A percentile compares a stretch with the other conserved stretches of the same genome.
Evolutionary conservation across 2,797 vertebrate genomes (phyloP).

Genomic region (Melopsittacus undulatus): DNA sequence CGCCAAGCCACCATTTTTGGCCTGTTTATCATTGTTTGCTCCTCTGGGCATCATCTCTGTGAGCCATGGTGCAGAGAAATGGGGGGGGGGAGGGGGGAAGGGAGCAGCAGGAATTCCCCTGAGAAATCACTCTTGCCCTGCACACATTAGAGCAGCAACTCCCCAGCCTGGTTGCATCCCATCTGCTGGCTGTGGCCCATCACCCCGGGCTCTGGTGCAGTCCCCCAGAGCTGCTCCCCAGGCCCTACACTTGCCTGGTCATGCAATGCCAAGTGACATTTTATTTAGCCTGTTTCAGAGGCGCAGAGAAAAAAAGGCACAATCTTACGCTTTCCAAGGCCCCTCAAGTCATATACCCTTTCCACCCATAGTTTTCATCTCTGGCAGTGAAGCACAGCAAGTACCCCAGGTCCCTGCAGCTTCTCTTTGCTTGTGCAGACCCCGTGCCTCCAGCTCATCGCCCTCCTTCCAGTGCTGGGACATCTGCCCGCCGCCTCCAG

Average conservation of each 20-base stretch:
- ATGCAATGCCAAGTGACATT: background rate
- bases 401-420: rapidly evolving
- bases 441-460: rapidly evolving
- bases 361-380: background rate
- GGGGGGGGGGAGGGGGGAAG: no score
- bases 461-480: background rate
- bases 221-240: background rate
- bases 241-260: background rate
- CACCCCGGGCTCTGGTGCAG: rapidly evolving
- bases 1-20: background rate
- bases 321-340: background rate
- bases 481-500: background rate
- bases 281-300: background rate
- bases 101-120: background rate
- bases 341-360: background rate
- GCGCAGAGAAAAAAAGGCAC: background rate
- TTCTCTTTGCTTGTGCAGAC: background rate
- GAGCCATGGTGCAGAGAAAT: rapidly evolving
- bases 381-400: background rate
- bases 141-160: background rate
- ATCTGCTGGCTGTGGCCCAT: rapidly evolving
- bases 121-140: background rate
- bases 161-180: background rate
- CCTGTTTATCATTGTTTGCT: background rate
- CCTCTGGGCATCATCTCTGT: background rate